Base-by-base conservation (phyloP, 2,888 invertebrate species). In the Drosophila lacicola region DNA sequence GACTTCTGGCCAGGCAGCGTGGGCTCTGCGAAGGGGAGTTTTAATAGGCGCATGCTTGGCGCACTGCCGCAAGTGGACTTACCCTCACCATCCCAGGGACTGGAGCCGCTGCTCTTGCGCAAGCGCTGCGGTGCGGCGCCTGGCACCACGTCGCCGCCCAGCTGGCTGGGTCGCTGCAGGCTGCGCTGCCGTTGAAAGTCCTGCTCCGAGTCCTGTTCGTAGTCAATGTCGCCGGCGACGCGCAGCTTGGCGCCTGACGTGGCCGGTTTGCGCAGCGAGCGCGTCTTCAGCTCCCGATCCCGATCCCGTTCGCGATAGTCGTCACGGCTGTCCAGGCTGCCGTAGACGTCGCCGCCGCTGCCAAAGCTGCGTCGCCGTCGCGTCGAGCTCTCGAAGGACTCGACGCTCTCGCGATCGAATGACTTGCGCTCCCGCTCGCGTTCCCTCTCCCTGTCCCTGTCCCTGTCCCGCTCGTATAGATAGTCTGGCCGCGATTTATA, bases 1-100 rank as follows among this genome's bases (percentile, higher is more conserved):
- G 90, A 84, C 51, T 92, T 92, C 61, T 92, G 92, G 0, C 90
- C 90, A 4, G 91, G 88, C 41, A 81, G 73, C 2, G 87, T 69
- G 10, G 90, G 89, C 60, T 91, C 91, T 91, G 60, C 11, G 55
- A 60, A 0, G 13, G 45, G 5, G 19, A 11, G 17, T 1, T 1
- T 42, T 11, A 0, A 13, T 14, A 19, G 8, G 1, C 8, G 29
- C 8, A 29, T 29, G 8, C 29, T 34, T 14, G 6, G 4, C 4
- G 1, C n/a, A n/a, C n/a, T 5, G 10, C 0, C 0, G 9, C 1
- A 1, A 2, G 11, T 8, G 2, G 1, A 65, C 70, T 66, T 67
- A 92, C 92, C 92, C 79, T 92, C 92, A 8, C 92, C 92, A 82
- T 95, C 95, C 93, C 95, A 95, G 13, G 95, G 93, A 46, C 92